Conservation (phyloP, 2,888 invertebrate genomes). For the Dryococelus australis region DNA sequence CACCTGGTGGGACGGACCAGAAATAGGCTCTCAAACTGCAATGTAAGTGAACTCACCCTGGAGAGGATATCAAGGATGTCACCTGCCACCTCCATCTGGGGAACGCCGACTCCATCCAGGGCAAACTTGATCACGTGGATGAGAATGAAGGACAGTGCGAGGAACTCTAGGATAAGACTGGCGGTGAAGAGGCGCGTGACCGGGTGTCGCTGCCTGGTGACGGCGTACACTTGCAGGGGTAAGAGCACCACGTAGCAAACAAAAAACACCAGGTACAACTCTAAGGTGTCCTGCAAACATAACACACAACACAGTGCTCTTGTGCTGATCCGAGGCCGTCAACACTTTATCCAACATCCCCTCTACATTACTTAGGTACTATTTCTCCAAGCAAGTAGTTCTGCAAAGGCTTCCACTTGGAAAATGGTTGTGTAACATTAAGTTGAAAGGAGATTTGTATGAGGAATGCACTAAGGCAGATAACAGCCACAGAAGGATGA, state of each 20-base stretch:
- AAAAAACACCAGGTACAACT: conserved; percentile 89
- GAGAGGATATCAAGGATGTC: conserved; percentile 93
- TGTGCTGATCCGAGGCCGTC: no score
- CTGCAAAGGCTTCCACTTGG: no score
- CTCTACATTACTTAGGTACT: no score
- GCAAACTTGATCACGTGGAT: conserved; percentile 90
- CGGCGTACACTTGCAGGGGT: conserved; percentile 91
- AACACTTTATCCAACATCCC: no score
- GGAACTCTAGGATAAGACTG: conserved; percentile 83
- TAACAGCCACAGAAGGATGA: no score
- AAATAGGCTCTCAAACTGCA: no score
- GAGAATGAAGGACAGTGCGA: conserved; percentile 86
- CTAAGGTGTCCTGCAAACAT: conserved; percentile 78
- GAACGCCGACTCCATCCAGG: conserved; percentile 87
- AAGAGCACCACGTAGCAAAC: conserved; percentile 84
- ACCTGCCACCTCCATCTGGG: conserved; percentile 82
- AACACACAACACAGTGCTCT: background rate
- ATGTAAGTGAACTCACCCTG: conserved; percentile 67
- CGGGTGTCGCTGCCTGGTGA: conserved; percentile 86
- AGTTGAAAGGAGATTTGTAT: no score
- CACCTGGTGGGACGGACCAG: no score
- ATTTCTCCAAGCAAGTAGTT: no score
- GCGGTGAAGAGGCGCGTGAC: conserved; percentile 90
- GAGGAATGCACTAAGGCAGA: no score
- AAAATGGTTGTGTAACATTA: no score